Conservation (phyloP, 2,888 invertebrate species). For the Lagria hirta region DNA sequence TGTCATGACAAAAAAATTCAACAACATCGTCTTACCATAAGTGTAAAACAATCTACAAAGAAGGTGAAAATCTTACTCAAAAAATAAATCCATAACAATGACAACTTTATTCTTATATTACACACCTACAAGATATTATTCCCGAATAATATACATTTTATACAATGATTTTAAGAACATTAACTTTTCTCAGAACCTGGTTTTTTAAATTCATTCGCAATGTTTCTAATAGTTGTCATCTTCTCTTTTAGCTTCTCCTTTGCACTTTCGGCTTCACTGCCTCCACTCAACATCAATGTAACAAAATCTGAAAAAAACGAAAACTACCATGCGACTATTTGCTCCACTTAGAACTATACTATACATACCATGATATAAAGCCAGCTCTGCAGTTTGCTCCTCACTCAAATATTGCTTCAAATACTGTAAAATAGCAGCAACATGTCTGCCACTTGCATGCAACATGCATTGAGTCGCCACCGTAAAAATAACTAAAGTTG, state of each 20-base stretch:
- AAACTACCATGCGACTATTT: conserved; percentile 1
- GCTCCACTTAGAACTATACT: too few relatives aligned
- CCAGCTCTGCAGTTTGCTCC: conserved; percentile 66
- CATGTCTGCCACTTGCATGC: conserved; percentile 92
- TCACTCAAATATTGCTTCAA: conserved; percentile 69
- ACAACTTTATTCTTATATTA: too few relatives aligned
- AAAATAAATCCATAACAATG: too few relatives aligned
- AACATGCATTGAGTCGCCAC: conserved; percentile 78
- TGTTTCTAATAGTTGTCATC: conserved; percentile 56
- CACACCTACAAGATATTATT: too few relatives aligned
- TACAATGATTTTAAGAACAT: too few relatives aligned
- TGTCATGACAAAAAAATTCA: too few relatives aligned
- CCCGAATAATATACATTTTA: too few relatives aligned
- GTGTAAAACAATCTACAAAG: too few relatives aligned
- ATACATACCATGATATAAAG: conserved; percentile 72
- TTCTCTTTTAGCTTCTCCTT: conserved; percentile 56
- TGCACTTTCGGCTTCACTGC: conserved; percentile 57
- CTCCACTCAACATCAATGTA: conserved; percentile 61
- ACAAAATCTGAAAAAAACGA: conserved; percentile 62
- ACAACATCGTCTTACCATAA: too few relatives aligned
- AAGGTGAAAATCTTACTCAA: too few relatives aligned
- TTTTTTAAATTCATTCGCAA: conserved; percentile 59
- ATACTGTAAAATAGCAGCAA: conserved; percentile 75
- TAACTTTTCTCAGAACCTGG: conserved; percentile 34
- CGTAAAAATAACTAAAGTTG: conserved; percentile 77